Evolutionary conservation across 2,888 invertebrate genomes (phyloP), one percentile per base, ranked within the genome.

Genomic region (Tenthredo distinguenda): DNA sequence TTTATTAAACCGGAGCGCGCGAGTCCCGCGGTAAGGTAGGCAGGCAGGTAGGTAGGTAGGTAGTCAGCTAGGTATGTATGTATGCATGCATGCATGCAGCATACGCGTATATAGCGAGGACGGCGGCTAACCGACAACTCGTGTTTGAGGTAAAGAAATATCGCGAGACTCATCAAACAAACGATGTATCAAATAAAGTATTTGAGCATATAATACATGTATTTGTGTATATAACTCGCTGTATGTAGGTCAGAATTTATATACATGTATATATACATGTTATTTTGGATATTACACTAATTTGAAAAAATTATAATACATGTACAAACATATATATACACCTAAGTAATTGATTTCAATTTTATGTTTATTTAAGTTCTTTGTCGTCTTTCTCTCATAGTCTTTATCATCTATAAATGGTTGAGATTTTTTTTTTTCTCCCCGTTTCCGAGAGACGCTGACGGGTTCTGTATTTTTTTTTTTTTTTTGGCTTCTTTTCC

Each of bases 231-330:
- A 40, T 72, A 72, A 72, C 40, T 31, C n/a, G n/a, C n/a, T 10
- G n/a, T 55, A 55, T 55, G 55, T 55, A 55, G 55, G 21, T 72
- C 72, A 40, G n/a, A 37, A 74, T 40, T 74, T n/a, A 6, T 74
- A 74, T 40, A n/a, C 21, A 72, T 37, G n/a, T 71, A 4, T 18
- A 7, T 40, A 40, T 37, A 40, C 7, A 72, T n/a, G 6, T 0
- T 40, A 21, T 6, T 72, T 18, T 40, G 0, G 5, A 55, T 40
- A 18, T 21, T 18, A 21, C 37, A 40, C 40, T 21, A 0, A 40
- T 9, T 21, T 21, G 2, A 34, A 0, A 12, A 26, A 37, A 47
- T 47, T 15, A 47, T 47, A 10, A 37, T 37, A 37, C 37, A 26
- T 26, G 1, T 26, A 26, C 1, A 26, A 0, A 26, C 1, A 26